Evolutionary conservation across 2,113 vertebrate genomes (phyloP).

Genomic region (Dicrurus megarhynchus): DNA sequence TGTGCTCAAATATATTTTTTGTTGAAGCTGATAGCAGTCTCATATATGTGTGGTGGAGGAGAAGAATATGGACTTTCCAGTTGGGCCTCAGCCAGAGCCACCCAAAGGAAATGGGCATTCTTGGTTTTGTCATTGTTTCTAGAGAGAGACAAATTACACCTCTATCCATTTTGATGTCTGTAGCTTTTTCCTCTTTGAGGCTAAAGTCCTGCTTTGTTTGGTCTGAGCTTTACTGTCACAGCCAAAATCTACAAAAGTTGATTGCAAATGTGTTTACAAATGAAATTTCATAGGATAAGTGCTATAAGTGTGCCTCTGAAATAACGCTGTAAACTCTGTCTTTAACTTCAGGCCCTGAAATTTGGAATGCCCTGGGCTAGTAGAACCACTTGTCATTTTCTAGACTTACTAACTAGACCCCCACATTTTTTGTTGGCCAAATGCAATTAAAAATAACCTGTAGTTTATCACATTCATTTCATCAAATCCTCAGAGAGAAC

Average conservation of each 20-base stretch:
- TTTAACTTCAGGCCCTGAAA: background rate
- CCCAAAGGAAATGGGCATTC: background rate
- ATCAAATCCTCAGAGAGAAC: background rate
- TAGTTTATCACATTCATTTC: background rate
- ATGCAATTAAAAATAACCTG: background rate
- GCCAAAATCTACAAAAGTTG: background rate
- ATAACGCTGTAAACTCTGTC: background rate
- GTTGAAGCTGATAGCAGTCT: background rate
- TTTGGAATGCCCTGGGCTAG: background rate
- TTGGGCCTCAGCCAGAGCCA: background rate
- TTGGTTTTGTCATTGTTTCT: background rate
- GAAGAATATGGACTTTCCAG: background rate
- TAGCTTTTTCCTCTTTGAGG: background rate
- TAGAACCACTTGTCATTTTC: background rate
- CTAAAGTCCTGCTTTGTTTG: background rate
- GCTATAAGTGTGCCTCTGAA: background rate
- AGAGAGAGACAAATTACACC: background rate
- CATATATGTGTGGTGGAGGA: background rate
- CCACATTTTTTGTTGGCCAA: background rate
- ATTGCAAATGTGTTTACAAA: constrained; percentile 29
- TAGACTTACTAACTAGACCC: background rate
- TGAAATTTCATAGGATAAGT: background rate
- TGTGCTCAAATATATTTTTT: background rate
- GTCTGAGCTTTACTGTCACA: background rate
- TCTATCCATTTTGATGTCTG: background rate